A percentile compares a stretch with the other conserved stretches of the same genome.
These are phyloP conservation scores for Cotesia congregata DNA, from an alignment of 2,888 invertebrate species.

Conservation along the genomic window DNA sequence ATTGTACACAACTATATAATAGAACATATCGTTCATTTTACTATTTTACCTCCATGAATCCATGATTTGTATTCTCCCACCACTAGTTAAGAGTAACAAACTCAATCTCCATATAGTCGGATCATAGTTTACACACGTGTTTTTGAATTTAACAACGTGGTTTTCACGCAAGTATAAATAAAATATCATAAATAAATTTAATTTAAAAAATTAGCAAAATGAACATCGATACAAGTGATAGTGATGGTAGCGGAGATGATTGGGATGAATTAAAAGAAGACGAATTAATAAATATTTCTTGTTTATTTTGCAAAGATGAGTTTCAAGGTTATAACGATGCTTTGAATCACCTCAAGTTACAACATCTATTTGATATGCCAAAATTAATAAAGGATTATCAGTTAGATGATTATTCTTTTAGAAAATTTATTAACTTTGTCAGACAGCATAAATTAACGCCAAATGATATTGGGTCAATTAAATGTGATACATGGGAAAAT, in stretches of 20 bases:
- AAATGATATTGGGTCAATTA: constrained; percentile 73
- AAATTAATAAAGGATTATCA: constrained; percentile 78
- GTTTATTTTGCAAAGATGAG: constrained; percentile 81
- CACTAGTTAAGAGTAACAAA: no score
- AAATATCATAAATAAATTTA: not conserved
- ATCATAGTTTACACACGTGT: no score
- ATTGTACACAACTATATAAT: no score
- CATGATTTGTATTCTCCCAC: no score
- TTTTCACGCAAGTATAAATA: not conserved
- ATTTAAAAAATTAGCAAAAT: constrained; percentile 41
- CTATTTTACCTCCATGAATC: no score
- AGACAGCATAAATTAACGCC: constrained; percentile 76
- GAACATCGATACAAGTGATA: constrained; percentile 49
- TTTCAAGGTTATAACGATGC: constrained; percentile 77
- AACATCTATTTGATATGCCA: constrained; percentile 78
- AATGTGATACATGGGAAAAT: constrained; percentile 78
- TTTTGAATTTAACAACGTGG: no score
- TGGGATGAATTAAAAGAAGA: constrained; percentile 74
- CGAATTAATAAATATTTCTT: constrained; percentile 69
- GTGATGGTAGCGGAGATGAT: constrained; percentile 70
- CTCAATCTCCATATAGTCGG: no score
- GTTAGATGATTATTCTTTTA: constrained; percentile 87
- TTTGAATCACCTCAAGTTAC: constrained; percentile 77
- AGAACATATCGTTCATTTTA: no score
- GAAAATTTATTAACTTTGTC: constrained; percentile 86